phyloP scores from a whole-genome alignment of 1,140 invertebrate species.

The Micrasema minimum region DNA sequence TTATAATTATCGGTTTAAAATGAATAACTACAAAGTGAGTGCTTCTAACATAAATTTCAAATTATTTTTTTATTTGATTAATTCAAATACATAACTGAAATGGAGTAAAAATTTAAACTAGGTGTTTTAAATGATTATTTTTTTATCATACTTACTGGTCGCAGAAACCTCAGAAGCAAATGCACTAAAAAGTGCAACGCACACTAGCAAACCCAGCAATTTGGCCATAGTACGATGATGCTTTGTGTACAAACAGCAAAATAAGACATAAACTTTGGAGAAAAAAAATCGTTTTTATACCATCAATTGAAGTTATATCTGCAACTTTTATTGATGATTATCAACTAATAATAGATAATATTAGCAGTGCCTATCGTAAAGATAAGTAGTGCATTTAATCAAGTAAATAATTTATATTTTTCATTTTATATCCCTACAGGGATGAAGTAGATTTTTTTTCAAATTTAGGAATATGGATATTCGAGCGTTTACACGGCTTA shows the following conservation, averaged over 20 bases:
- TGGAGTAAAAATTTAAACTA: background rate
- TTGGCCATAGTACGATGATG: background rate
- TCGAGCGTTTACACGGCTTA: no score
- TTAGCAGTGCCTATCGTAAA: no score
- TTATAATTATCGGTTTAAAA: background rate
- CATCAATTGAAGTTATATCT: background rate
- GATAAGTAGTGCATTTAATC: no score
- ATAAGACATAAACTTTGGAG: background rate
- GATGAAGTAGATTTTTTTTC: no score
- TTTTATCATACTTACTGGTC: slow-evolving; percentile 6
- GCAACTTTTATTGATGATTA: background rate
- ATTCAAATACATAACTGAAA: background rate
- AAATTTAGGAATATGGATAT: no score
- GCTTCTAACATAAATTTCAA: no score
- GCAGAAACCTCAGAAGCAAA: slow-evolving; percentile 6
- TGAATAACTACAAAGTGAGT: no score
- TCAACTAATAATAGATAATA: background rate
- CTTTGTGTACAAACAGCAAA: background rate
- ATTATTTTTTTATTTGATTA: background rate
- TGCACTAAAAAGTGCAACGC: slow-evolving; percentile 3
- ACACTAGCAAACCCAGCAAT: background rate
- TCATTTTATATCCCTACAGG: no score
- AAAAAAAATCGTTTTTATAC: background rate
- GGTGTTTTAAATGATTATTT: background rate
- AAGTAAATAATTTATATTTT: no score